Percentiles rank a stretch among this genome's conserved stretches.
phyloP scores from a whole-genome alignment of 2,888 invertebrate species.

The Podotricha telesiphe region DNA sequence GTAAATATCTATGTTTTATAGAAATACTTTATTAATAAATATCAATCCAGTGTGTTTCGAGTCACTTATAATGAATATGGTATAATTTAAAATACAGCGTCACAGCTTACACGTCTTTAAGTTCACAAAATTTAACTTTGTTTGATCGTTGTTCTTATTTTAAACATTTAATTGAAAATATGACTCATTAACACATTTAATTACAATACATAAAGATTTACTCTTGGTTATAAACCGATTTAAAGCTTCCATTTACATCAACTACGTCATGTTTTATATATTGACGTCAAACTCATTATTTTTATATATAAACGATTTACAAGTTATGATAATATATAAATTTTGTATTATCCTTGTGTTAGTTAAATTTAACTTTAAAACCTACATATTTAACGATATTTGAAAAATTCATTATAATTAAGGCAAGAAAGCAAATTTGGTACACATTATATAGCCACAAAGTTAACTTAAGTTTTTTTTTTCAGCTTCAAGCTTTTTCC shows the following conservation, averaged over 20 bases:
- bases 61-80: too few relatives aligned
- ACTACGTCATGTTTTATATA: not conserved
- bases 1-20: not conserved
- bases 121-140: too few relatives aligned
- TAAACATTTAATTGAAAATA: too few relatives aligned
- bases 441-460: constrained; percentile 37
- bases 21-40: not conserved
- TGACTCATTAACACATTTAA: too few relatives aligned
- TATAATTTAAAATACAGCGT: too few relatives aligned
- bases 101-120: too few relatives aligned
- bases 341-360: constrained; percentile 23
- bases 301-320: constrained; percentile 35
- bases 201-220: not conserved
- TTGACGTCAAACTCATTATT: constrained; percentile 37
- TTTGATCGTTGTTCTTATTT: too few relatives aligned
- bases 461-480: constrained; percentile 32
- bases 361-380: constrained; percentile 8
- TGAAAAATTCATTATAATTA: constrained; percentile 42
- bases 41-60: not conserved
- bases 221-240: not conserved
- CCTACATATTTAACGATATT: constrained; percentile 18
- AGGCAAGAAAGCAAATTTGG: constrained; percentile 52
- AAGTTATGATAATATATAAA: constrained; percentile 40
- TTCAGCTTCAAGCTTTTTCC: too few relatives aligned
- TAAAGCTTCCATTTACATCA: constrained; percentile 14